phyloP scores from a whole-genome alignment of 2,797 vertebrate genomes.

The Falco novaeseelandiae region DNA sequence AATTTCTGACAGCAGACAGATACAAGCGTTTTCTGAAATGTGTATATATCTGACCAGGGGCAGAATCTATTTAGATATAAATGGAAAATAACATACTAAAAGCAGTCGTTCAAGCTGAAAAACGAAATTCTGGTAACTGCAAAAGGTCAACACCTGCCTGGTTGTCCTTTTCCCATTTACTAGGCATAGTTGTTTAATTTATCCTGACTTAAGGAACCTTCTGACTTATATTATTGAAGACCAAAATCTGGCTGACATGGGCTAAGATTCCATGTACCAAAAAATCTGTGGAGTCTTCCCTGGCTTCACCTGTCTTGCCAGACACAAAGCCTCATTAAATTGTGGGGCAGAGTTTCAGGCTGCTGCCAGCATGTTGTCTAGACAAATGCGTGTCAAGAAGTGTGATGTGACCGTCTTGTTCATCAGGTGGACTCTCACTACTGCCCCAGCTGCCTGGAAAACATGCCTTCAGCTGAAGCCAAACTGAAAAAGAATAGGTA shows the following conservation, averaged over 20 bases:
- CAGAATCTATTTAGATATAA: neutral
- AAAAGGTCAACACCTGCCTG: neutral
- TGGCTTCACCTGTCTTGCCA: neutral
- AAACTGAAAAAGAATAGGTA: slow-evolving; percentile 99
- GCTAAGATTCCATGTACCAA: neutral
- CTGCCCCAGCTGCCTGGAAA: slow-evolving; percentile 98
- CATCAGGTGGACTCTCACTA: slow-evolving; percentile 97
- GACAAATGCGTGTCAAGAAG: neutral
- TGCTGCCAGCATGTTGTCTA: neutral
- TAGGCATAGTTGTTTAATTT: neutral
- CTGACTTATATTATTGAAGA: neutral
- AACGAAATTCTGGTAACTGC: neutral
- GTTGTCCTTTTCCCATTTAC: neutral
- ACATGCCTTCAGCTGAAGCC: slow-evolving; percentile 98
- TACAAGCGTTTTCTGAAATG: neutral
- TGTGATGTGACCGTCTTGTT: neutral
- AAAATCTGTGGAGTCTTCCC: neutral
- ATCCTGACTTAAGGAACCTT: neutral
- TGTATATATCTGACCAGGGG: accelerated
- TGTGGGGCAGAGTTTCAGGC: accelerated
- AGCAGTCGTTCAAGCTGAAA: neutral
- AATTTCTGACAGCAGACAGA: neutral
- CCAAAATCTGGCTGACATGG: neutral
- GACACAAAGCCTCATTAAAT: neutral
- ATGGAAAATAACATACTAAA: neutral